Conservation (phyloP, 2,113 vertebrate species). For the Odontophorus gujanensis region DNA sequence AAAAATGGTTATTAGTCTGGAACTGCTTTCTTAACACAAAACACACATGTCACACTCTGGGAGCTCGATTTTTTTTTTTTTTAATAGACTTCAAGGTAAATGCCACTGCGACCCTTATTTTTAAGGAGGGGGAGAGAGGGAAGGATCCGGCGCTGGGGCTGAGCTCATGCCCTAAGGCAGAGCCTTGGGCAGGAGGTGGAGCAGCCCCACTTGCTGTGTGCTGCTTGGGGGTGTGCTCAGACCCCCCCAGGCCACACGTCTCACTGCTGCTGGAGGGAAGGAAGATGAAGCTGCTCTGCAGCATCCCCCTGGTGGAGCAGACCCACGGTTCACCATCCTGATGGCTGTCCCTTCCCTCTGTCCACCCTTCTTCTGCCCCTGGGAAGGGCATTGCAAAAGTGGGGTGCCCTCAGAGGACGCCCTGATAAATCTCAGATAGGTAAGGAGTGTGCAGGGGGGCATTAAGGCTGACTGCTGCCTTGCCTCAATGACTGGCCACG, state of each 20-base stretch:
- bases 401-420: neutral
- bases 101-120: constrained; percentile 41
- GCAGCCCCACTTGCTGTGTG: neutral
- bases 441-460: fast-evolving
- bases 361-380: neutral
- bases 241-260: neutral
- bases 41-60: constrained; percentile 57
- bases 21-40: constrained; percentile 64
- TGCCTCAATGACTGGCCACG: neutral
- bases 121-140: neutral
- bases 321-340: neutral
- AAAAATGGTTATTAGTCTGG: constrained; percentile 72
- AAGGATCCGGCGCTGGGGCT: neutral
- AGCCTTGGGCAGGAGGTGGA: constrained; percentile 52
- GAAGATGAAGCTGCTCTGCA: neutral
- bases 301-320: neutral
- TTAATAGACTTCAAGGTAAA: constrained; percentile 60
- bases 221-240: neutral
- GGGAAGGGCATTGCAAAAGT: neutral
- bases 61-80: neutral
- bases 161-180: constrained; percentile 58
- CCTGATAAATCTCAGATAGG: neutral
- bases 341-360: neutral
- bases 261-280: constrained; percentile 8
- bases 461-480: fast-evolving